phyloP scores from a whole-genome alignment of 2,113 vertebrate genomes.

The Phainopepla nitens region DNA sequence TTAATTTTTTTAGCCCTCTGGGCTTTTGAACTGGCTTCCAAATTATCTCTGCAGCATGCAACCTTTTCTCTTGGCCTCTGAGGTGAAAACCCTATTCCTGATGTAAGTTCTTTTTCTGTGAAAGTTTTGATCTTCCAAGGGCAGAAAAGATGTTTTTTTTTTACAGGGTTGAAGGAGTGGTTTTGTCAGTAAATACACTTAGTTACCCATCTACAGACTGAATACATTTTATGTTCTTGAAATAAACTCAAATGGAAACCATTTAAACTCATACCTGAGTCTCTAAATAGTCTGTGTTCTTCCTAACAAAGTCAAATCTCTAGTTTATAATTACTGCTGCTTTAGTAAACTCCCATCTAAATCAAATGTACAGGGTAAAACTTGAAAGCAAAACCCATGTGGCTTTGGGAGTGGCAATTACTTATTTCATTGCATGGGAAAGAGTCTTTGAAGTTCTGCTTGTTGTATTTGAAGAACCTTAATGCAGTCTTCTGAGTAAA shows the following conservation, averaged over 20 bases:
- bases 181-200: not conserved
- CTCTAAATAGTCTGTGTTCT: not conserved
- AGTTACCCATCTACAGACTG: not conserved
- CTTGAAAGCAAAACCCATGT: not conserved
- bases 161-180: not conserved
- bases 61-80: not conserved
- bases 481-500: not conserved
- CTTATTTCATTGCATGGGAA: not conserved
- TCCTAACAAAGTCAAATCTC: not conserved
- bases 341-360: not conserved
- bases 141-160: not conserved
- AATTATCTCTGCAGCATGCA: not conserved
- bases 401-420: not conserved
- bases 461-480: not conserved
- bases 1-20: fast-evolving
- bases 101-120: not conserved
- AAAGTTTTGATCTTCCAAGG: not conserved
- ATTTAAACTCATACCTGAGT: not conserved
- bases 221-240: not conserved
- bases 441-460: not conserved
- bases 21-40: not conserved
- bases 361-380: not conserved
- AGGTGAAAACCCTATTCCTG: not conserved
- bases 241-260: not conserved
- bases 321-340: not conserved